phyloP scores from a whole-genome alignment of 2,797 vertebrate species.

The Argya squamiceps region DNA sequence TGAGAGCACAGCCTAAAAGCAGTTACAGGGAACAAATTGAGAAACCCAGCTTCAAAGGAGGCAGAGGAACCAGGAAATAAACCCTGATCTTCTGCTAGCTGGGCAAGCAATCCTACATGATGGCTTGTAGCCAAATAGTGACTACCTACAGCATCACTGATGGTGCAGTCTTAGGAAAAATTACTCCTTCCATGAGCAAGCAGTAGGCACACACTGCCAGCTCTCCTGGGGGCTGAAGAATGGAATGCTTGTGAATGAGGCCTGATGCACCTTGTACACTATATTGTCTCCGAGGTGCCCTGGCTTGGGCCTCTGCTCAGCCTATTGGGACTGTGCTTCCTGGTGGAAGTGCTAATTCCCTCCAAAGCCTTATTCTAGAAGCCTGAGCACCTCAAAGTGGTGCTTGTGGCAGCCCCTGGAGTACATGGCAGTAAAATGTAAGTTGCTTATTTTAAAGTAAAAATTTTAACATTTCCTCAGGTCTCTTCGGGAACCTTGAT shows the following conservation, averaged over 20 bases:
- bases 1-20: neutral
- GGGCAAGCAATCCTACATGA: neutral
- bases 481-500: too few species aligned
- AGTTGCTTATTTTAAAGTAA: neutral
- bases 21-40: neutral
- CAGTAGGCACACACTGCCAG: neutral
- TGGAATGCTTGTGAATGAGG: neutral
- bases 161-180: neutral
- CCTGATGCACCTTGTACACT: neutral
- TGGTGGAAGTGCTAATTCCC: neutral
- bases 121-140: neutral
- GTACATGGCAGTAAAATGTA: neutral
- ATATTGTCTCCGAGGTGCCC: neutral
- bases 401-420: neutral
- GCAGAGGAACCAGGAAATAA: neutral
- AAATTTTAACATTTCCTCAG: neutral
- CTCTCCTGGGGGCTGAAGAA: neutral
- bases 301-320: neutral
- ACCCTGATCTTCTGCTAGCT: neutral
- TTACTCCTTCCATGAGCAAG: neutral
- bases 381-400: neutral
- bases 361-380: neutral
- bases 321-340: accelerated
- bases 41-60: neutral
- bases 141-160: neutral